Evolutionary conservation across 2,113 vertebrate genomes (phyloP), one percentile per base, ranked within the genome.

Genomic region (Catharus bicknelli): DNA sequence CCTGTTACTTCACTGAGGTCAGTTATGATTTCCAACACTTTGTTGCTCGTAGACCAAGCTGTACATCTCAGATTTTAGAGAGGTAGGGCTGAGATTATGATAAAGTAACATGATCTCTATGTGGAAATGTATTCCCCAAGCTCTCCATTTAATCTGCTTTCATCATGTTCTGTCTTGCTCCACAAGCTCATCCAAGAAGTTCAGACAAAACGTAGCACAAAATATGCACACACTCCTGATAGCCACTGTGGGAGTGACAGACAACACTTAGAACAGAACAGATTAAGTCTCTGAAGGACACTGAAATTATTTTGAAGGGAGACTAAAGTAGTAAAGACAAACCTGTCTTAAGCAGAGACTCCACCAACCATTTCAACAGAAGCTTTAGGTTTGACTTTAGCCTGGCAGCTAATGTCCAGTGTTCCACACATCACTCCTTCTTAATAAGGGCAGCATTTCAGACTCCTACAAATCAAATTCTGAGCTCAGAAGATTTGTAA

Each of bases 121-220:
- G 23, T n/a, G 74, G 36, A 74, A 67, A 77, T 40, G 32, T 27
- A 58, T 69, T 86, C 57, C 47, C 22, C 47, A 70, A 90, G 40
- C 77, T 62, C 51, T 34, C 62, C 4, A 2, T 26, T 45, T 69
- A 40, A 83, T 6, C 72, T 40, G 6, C 69, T 85, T 80, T 54
- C 51, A 87, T 48, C 82, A 36, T 77, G 74, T 83, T 47, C 70
- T 55, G 51, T 82, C 94, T 94, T 92, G 84, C 72, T 92, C 34
- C 45, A 62, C 58, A 66, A 82, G 58, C 50, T 91, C 59, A 85
- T 55, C 38, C 90, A 66, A 72, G 58, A 59, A 62, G 47, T 55
- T 89, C 74, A 84, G 61, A 83, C 68, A 67, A 81, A 88, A 78
- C 0, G 0, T 2, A 51, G 54, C 36, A 75, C 2, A 6, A 75